A percentile compares a stretch with the other conserved stretches of the same genome.
Conservation (phyloP, 53 echinoderm and acorn worm species). For the Luidia sarsii region DNA sequence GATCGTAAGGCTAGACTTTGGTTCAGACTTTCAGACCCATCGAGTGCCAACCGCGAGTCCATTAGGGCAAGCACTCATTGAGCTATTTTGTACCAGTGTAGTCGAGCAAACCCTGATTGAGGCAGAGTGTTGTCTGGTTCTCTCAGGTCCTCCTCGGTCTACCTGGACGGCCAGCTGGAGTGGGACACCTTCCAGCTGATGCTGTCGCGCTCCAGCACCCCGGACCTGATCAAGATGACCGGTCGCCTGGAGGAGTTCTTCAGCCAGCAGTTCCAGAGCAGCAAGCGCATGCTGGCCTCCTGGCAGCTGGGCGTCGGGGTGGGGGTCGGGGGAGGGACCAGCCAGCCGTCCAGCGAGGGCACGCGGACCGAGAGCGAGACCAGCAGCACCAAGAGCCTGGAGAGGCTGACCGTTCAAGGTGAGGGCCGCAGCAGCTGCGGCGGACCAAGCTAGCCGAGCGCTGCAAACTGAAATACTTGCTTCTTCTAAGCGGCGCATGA, state of each 20-base stretch:
- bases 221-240: constrained; percentile 86
- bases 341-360: constrained; percentile 35
- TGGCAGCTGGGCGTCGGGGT: constrained; percentile 69
- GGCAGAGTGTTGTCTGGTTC: neutral
- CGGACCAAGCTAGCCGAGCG: no score
- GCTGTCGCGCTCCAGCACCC: constrained; percentile 93
- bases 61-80: no score
- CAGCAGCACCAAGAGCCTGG: constrained; percentile 40
- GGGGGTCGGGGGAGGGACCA: constrained; percentile 50
- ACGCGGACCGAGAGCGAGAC: constrained; percentile 15
- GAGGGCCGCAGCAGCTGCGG: no score
- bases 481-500: no score
- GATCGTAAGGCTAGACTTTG: no score
- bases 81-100: no score
- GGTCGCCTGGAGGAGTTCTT: constrained; percentile 91
- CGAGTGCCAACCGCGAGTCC: no score
- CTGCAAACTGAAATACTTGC: no score
- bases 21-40: no score
- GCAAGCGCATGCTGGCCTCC: constrained; percentile 83
- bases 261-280: constrained; percentile 90
- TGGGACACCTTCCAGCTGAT: constrained; percentile 97
- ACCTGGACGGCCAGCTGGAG: constrained; percentile 68
- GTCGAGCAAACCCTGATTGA: no score
- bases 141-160: constrained; percentile 64
- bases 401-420: constrained; percentile 42